Evolutionary conservation across 2,888 invertebrate species (phyloP).

Genomic region (Cataglyphis albicans): DNA sequence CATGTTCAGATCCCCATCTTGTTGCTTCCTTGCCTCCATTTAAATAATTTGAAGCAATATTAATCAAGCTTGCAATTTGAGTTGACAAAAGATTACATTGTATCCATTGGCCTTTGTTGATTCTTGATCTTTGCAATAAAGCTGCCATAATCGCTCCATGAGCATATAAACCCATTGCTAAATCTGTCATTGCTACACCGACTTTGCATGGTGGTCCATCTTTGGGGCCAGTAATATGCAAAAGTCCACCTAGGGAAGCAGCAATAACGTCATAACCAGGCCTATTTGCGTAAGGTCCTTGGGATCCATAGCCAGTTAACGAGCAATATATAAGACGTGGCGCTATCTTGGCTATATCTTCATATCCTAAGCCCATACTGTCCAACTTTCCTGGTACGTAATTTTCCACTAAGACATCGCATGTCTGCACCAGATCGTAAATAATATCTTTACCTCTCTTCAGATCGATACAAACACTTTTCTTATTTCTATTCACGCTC

Average conservation of each 20-base stretch:
- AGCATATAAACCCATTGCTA: slow-evolving; percentile 97
- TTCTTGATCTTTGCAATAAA: slow-evolving; percentile 91
- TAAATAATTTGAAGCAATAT: slow-evolving; percentile 95
- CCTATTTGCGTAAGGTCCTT: slow-evolving; percentile 93
- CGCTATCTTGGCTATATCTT: slow-evolving; percentile 89
- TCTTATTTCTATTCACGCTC: slow-evolving; percentile 97
- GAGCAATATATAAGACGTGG: slow-evolving; percentile 97
- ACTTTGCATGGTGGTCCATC: slow-evolving; percentile 95
- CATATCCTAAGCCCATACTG: slow-evolving; percentile 92
- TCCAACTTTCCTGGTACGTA: slow-evolving; percentile 96
- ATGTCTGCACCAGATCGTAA: slow-evolving; percentile 90
- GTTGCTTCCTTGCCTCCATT: slow-evolving; percentile 93
- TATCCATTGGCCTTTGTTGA: slow-evolving; percentile 95
- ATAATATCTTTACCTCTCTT: slow-evolving; percentile 91
- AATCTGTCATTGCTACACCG: slow-evolving; percentile 97
- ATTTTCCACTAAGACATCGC: slow-evolving; percentile 97
- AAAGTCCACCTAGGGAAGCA: slow-evolving; percentile 95
- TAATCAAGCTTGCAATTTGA: slow-evolving; percentile 95
- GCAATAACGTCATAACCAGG: slow-evolving; percentile 99
- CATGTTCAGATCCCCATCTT: slow-evolving; percentile 97
- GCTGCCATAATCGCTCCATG: slow-evolving; percentile 98
- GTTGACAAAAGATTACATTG: slow-evolving; percentile 97
- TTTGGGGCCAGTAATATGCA: slow-evolving; percentile 95
- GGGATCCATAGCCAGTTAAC: slow-evolving; percentile 95
- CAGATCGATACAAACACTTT: slow-evolving; percentile 95